A percentile compares a stretch with the other conserved stretches of the same genome.
phyloP scores from a whole-genome alignment of 1,140 invertebrate species.

The Phymastichus coffea region DNA sequence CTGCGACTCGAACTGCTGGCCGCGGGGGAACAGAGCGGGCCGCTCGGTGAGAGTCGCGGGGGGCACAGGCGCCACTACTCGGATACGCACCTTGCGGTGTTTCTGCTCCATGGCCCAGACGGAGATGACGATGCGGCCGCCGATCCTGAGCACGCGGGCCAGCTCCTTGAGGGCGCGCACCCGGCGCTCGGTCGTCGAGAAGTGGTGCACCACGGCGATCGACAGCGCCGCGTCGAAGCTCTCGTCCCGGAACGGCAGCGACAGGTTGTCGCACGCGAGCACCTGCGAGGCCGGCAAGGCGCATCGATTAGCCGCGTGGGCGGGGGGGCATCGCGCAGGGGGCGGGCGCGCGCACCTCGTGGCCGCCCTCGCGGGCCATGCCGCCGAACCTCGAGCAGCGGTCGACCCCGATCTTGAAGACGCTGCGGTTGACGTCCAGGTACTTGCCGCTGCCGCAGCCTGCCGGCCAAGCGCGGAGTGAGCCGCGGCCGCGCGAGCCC shows the following conservation, averaged over 20 bases:
- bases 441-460: conserved; percentile 94
- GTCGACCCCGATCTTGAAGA: conserved; percentile 86
- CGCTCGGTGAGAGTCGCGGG: neutral
- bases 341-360: conserved; percentile 68
- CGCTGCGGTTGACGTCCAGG: conserved; percentile 79
- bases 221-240: conserved; percentile 93
- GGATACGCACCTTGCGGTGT: conserved; percentile 72
- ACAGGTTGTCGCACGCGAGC: conserved; percentile 84
- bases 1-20: conserved; percentile 76
- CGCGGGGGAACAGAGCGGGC: neutral
- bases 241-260: conserved; percentile 87
- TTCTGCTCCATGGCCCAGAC: conserved; percentile 97
- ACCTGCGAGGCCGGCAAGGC: conserved; percentile 61
- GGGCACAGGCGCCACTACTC: neutral
- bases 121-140: conserved; percentile 88
- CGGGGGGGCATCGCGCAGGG: neutral
- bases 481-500: too few species aligned
- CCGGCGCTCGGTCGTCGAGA: conserved; percentile 87
- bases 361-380: conserved; percentile 74
- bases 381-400: conserved; percentile 78
- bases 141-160: conserved; percentile 83
- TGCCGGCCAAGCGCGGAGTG: too few species aligned
- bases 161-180: conserved; percentile 85
- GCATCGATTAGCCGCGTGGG: neutral
- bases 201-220: conserved; percentile 92